Evolutionary conservation across 1,140 invertebrate species (phyloP).

Genomic region (Neocloeon triangulifer): DNA sequence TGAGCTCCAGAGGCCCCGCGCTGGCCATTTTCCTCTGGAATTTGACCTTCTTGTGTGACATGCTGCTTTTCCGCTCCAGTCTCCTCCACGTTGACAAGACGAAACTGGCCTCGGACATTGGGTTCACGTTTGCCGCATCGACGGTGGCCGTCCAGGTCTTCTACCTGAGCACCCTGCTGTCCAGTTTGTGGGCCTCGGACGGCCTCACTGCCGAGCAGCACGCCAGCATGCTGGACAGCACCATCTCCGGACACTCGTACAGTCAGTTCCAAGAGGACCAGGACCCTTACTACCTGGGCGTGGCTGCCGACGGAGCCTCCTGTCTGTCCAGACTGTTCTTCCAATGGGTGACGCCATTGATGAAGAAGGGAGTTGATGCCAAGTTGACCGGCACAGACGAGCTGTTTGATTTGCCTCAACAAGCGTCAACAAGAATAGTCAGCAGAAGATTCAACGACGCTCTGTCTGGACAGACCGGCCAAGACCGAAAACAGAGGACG

Average conservation of each 20-base stretch:
- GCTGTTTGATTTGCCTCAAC: slow-evolving; percentile 60
- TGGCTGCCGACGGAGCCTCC: slow-evolving; percentile 52
- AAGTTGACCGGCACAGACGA: slow-evolving; percentile 53
- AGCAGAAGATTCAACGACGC: slow-evolving; percentile 30
- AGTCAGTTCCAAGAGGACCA: slow-evolving; percentile 34
- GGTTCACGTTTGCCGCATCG: slow-evolving; percentile 17
- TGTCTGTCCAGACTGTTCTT: slow-evolving; percentile 56
- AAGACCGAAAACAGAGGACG: slow-evolving; percentile 23
- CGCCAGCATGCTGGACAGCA: slow-evolving; percentile 20
- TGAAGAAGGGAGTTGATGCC: slow-evolving; percentile 55
- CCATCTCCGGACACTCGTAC: slow-evolving; percentile 22
- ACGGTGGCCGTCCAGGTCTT: slow-evolving; percentile 18
- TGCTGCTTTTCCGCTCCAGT: slow-evolving; percentile 25
- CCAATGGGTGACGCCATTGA: slow-evolving; percentile 67
- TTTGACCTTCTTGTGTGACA: slow-evolving; percentile 31
- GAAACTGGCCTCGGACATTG: slow-evolving; percentile 13
- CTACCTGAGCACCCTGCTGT: slow-evolving; percentile 37
- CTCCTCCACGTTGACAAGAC: slow-evolving; percentile 14
- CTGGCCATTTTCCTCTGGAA: slow-evolving; percentile 38
- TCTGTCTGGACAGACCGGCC: slow-evolving; percentile 17
- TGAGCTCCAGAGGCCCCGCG: slow-evolving; percentile 39
- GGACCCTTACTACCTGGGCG: slow-evolving; percentile 43
- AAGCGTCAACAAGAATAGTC: slow-evolving; percentile 33
- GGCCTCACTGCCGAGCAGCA: slow-evolving; percentile 11
- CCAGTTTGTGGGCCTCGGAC: slow-evolving; percentile 14